Percentiles rank a stretch among this genome's conserved stretches.
Evolutionary conservation across 2,888 invertebrate species (phyloP).

Genomic region (Arrhopalites spinosus): DNA sequence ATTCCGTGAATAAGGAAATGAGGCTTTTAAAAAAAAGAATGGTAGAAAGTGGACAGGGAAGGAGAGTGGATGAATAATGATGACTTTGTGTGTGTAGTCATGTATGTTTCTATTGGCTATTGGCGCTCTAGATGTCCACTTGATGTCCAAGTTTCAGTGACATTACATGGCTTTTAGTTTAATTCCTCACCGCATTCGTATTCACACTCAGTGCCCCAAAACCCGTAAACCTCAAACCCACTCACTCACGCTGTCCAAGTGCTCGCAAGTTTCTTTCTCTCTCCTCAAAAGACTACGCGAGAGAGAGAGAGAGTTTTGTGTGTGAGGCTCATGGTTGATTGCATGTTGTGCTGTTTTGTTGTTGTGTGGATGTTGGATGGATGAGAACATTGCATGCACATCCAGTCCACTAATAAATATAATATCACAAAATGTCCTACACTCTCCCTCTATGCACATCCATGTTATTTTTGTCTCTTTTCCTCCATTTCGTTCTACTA

Average conservation of each 20-base stretch:
- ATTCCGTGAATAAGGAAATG: too few relatives aligned
- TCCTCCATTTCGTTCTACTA: neutral
- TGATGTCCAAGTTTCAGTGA: too few relatives aligned
- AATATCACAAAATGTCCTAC: too few relatives aligned
- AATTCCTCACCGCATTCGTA: neutral
- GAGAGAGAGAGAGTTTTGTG: neutral
- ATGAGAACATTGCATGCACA: too few relatives aligned
- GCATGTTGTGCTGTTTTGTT: too few relatives aligned
- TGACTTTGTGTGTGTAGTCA: neutral
- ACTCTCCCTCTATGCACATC: neutral
- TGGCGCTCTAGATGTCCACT: neutral
- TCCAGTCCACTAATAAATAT: too few relatives aligned
- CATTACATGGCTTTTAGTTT: too few relatives aligned
- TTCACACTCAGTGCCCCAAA: neutral
- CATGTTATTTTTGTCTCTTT: too few relatives aligned
- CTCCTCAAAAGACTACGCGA: neutral
- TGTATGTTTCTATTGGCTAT: neutral
- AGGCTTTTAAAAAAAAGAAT: neutral
- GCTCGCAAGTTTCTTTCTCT: neutral
- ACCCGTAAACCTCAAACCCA: neutral
- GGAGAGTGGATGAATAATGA: neutral
- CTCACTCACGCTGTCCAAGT: neutral
- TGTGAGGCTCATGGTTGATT: neutral
- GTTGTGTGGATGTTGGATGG: too few relatives aligned
- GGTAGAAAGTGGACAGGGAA: neutral